Evolutionary conservation across 2,797 vertebrate species (phyloP).

Genomic region (Peromyscus attwateri): DNA sequence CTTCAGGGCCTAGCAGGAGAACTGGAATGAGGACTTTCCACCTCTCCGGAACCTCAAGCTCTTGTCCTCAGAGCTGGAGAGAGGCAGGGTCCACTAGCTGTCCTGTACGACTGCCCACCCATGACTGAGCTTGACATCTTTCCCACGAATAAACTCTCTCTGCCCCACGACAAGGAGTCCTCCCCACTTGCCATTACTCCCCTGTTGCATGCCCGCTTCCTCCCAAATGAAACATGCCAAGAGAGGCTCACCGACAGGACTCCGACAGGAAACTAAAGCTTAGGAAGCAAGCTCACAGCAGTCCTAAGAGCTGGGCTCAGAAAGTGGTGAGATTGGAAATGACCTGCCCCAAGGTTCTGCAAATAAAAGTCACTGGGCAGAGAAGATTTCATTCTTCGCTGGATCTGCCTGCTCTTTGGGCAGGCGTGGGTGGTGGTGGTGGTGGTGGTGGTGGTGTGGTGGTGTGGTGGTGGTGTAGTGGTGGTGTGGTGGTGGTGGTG

Average conservation of each 20-base stretch:
- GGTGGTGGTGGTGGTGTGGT: too few species aligned
- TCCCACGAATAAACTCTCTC: too few species aligned
- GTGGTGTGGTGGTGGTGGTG: too few species aligned
- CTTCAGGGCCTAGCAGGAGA: not conserved
- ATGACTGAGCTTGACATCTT: not conserved
- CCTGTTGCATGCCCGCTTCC: not conserved
- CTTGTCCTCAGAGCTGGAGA: not conserved
- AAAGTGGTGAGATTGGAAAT: not conserved
- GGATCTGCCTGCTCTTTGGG: too few species aligned
- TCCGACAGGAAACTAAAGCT: not conserved
- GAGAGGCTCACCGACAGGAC: not conserved
- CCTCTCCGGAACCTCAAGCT: not conserved
- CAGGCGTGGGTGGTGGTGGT: too few species aligned
- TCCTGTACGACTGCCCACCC: accelerated
- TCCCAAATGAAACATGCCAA: not conserved
- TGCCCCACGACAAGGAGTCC: too few species aligned
- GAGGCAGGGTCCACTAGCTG: not conserved
- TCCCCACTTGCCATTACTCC: not conserved
- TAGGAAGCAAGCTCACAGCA: not conserved
- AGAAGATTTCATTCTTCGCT: too few species aligned
- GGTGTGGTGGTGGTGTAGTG: too few species aligned
- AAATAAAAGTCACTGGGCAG: not conserved
- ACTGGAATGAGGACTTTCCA: not conserved
- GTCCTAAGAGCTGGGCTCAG: not conserved
- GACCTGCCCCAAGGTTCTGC: not conserved